Conservation (phyloP, 2,888 invertebrate genomes). For the Augochlorella aurata region DNA sequence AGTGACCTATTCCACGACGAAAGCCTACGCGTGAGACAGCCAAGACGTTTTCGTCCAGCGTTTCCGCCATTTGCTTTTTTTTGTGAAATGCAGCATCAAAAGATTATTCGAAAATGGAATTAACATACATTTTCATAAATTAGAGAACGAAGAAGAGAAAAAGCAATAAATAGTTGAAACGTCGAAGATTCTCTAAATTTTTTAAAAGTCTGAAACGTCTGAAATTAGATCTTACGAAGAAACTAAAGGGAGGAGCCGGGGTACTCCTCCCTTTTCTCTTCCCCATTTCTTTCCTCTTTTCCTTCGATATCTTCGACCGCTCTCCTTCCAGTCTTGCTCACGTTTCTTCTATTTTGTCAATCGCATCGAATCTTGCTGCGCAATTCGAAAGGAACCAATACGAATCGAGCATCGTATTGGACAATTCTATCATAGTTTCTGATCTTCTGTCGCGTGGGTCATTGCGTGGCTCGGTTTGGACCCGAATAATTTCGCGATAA, state of each 20-base stretch:
- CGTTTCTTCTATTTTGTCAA: not conserved
- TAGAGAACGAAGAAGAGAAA: not conserved
- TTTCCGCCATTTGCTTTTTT: not conserved
- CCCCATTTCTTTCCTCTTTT: not conserved
- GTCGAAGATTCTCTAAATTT: not conserved
- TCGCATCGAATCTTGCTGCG: not conserved
- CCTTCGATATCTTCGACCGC: not conserved
- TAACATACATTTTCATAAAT: not conserved
- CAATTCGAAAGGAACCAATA: not conserved
- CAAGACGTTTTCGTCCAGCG: not conserved
- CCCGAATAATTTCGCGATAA: not conserved
- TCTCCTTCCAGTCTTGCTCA: not conserved
- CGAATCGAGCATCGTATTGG: not conserved
- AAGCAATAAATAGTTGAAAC: not conserved
- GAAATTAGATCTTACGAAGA: not conserved
- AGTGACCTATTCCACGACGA: not conserved
- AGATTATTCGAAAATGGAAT: not conserved
- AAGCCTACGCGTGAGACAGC: not conserved
- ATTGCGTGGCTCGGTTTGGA: too few species aligned
- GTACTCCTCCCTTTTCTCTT: not conserved
- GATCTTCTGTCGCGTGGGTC: not conserved
- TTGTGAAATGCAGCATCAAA: not conserved
- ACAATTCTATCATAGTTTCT: not conserved
- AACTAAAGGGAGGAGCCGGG: not conserved
- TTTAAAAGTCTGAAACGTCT: not conserved